phyloP scores from a whole-genome alignment of 1,140 invertebrate genomes.

The Zaprionus ghesquierei region DNA sequence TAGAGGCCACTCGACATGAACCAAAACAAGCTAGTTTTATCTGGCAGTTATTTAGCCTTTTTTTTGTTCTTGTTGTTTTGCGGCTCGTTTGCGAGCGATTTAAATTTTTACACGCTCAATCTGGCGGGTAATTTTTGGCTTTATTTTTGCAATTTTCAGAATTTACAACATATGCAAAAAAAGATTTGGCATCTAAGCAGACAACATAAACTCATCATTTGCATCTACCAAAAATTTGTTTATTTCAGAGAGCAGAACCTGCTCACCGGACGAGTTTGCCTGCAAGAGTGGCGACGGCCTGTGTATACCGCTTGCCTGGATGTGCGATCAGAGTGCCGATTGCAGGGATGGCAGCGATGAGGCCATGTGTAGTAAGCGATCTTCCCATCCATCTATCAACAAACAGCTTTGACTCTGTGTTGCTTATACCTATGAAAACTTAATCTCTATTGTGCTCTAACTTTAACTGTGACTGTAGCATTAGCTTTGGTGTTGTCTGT shows the following conservation, averaged over 20 bases:
- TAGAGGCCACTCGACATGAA: slow-evolving; percentile 29
- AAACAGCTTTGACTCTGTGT: too few relatives aligned
- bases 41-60: neutral
- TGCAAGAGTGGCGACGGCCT: slow-evolving; percentile 90
- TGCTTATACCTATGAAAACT: slow-evolving; percentile 12
- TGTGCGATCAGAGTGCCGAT: slow-evolving; percentile 94
- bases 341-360: slow-evolving; percentile 95
- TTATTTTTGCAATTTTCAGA: too few relatives aligned
- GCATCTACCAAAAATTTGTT: neutral
- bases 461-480: slow-evolving; percentile 10
- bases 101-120: neutral
- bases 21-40: slow-evolving; percentile 12
- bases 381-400: neutral
- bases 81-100: neutral
- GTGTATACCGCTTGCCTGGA: slow-evolving; percentile 94
- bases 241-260: slow-evolving; percentile 88
- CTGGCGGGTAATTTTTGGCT: neutral
- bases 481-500: slow-evolving; percentile 5
- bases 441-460: slow-evolving; percentile 23
- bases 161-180: neutral
- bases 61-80: too few relatives aligned
- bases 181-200: neutral
- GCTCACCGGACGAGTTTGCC: slow-evolving; percentile 92
- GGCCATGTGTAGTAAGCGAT: slow-evolving; percentile 92
- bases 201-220: neutral